phyloP scores from a whole-genome alignment of 2,797 vertebrate genomes.

The Simalia tracyae region DNA sequence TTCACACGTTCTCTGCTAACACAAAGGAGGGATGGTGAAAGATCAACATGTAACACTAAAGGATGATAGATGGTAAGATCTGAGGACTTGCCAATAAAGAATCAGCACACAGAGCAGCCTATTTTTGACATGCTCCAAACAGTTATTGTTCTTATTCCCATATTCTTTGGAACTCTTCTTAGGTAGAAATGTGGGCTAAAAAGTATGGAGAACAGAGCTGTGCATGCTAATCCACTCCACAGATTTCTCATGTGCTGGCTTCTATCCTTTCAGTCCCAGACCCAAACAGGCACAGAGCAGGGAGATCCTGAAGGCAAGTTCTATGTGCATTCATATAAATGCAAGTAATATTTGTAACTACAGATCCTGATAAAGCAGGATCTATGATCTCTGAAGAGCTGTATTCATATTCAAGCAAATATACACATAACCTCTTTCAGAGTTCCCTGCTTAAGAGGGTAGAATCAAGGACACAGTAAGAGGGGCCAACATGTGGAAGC shows the following conservation, averaged over 20 bases:
- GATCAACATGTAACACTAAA: background rate
- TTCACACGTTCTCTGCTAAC: conserved; percentile 92
- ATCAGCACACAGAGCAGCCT: background rate
- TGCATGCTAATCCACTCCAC: background rate
- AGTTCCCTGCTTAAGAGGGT: background rate
- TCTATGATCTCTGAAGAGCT: background rate
- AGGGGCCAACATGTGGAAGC: background rate
- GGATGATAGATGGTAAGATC: background rate
- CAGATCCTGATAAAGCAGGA: background rate
- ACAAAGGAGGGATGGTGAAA: conserved; percentile 34
- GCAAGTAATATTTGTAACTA: background rate
- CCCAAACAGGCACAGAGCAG: background rate
- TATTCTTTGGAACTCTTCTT: background rate
- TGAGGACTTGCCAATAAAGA: background rate
- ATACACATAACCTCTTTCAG: background rate
- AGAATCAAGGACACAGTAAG: background rate
- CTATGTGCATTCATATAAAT: background rate
- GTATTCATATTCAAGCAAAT: background rate
- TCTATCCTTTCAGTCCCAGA: background rate
- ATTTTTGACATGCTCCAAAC: background rate
- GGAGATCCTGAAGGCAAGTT: background rate
- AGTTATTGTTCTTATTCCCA: background rate
- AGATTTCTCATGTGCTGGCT: background rate
- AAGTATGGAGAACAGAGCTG: background rate
- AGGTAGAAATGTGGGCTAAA: background rate